These are phyloP conservation scores for Isotomurus palustris DNA, from an alignment of 2,888 invertebrate genomes.

Conservation along the genomic window DNA sequence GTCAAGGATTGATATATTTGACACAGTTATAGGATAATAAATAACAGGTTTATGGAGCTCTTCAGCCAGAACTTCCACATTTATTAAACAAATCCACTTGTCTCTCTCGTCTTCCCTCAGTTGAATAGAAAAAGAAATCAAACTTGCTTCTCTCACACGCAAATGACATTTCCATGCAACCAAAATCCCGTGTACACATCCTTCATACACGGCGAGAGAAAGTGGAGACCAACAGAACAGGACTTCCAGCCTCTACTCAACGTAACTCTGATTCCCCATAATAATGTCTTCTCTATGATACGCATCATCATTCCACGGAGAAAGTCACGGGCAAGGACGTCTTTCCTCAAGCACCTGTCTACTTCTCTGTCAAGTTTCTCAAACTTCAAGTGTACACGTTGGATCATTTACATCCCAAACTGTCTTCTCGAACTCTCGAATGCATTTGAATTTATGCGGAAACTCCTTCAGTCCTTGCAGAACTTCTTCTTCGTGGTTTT, in stretches of 20 bases:
- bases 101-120: background rate
- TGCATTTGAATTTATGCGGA: too few species aligned
- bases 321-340: conserved; percentile 1
- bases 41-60: conserved; percentile 37
- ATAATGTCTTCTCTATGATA: too few species aligned
- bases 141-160: background rate
- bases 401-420: too few species aligned
- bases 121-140: conserved; percentile 5
- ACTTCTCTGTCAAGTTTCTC: background rate
- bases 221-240: background rate
- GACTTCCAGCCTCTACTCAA: background rate
- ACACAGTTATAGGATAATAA: conserved; percentile 39
- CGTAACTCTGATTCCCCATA: too few species aligned
- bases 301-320: too few species aligned
- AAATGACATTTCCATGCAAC: too few species aligned
- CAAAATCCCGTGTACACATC: background rate
- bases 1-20: conserved; percentile 29
- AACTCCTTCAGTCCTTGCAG: too few species aligned
- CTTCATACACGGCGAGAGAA: background rate
- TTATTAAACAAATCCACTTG: conserved; percentile 29
- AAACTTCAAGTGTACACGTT: too few species aligned
- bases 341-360: conserved; percentile 1
- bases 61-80: conserved; percentile 25
- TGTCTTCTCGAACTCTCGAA: too few species aligned
- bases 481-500: too few species aligned